Evolutionary conservation across 2,888 invertebrate genomes (phyloP), one percentile per base, ranked within the genome.

Genomic region (Cecidostiba fungosa): DNA sequence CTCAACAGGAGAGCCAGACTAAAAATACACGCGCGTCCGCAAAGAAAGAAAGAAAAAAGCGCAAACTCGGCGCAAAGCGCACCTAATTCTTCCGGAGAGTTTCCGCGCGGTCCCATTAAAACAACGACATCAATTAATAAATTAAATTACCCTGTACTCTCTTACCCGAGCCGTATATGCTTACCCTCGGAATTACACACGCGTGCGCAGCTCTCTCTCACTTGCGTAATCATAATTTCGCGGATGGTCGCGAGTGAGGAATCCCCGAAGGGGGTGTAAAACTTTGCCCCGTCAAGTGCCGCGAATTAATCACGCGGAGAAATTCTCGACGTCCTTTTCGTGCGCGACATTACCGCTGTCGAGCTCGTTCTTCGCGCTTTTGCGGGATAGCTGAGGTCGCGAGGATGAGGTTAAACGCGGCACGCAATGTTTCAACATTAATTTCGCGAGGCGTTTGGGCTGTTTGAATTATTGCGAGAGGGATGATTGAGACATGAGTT

Each of bases 291-390:
- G 78, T 36, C 54, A 83, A 86, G 86, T 83, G 83, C 62, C 80
- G 70, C 69, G 50, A 32, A 86, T 86, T 83, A 86, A 86, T 86
- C 86, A 83, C 76, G 62, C n/a, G 47, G 39, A 36, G 84, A 82
- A 82, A 79, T 82, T 85, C 70, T 43, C 72, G n/a, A 54, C 36
- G 80, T 26, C 66, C 79, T 76, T 69, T 84, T 76, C 78, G 43
- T 29, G 70, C 59, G 77, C 77, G 77, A 82, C 76, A 82, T 76
- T 82, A 8, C 72, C 78, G 39, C 29, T 59, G 50, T 54, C 47
- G 6, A 32, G 43, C 36, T 54, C 43, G 39, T 43, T 83, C 59
- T 54, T 70, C 70, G 23, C 69, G 39, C 70, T 76, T 69, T 76
- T 66, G 29, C 32, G 69, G 36, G 19, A 23, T 32, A 23, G n/a